These are phyloP conservation scores for Ptiloglossa arizonensis DNA, from an alignment of 1,140 invertebrate genomes.

Conservation along the genomic window DNA sequence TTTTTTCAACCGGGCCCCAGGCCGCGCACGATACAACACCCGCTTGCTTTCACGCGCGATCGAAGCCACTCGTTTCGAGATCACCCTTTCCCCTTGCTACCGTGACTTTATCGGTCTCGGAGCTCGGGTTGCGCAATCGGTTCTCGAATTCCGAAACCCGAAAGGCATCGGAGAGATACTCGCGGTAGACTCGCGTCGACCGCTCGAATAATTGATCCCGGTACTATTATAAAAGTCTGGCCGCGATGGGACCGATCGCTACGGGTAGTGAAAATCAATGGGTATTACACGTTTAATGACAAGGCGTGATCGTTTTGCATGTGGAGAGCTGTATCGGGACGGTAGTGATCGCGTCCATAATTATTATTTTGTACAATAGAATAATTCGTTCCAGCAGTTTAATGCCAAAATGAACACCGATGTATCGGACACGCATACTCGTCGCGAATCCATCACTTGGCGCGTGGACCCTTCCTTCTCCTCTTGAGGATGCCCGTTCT, in stretches of 20 bases:
- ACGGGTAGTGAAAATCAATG: neutral
- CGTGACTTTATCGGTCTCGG: conserved; percentile 10
- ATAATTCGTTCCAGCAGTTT: conserved; percentile 22
- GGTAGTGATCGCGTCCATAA: neutral
- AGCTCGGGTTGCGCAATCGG: conserved; percentile 1
- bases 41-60: conserved; percentile 52
- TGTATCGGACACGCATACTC: conserved; percentile 2
- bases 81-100: conserved; percentile 35
- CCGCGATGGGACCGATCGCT: too few species aligned
- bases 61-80: conserved; percentile 36
- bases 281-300: neutral
- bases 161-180: too few species aligned
- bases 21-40: conserved; percentile 40
- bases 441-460: neutral
- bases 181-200: too few species aligned
- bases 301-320: neutral
- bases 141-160: neutral
- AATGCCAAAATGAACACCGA: conserved; percentile 34
- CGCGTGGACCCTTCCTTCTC: neutral
- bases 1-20: conserved; percentile 36
- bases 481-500: conserved; percentile 26
- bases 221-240: too few species aligned
- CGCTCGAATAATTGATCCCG: too few species aligned
- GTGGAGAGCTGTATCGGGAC: neutral
- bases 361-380: conserved; percentile 46